Base-by-base conservation (phyloP, 2,113 vertebrate species). In the Crypturellus undulatus region DNA sequence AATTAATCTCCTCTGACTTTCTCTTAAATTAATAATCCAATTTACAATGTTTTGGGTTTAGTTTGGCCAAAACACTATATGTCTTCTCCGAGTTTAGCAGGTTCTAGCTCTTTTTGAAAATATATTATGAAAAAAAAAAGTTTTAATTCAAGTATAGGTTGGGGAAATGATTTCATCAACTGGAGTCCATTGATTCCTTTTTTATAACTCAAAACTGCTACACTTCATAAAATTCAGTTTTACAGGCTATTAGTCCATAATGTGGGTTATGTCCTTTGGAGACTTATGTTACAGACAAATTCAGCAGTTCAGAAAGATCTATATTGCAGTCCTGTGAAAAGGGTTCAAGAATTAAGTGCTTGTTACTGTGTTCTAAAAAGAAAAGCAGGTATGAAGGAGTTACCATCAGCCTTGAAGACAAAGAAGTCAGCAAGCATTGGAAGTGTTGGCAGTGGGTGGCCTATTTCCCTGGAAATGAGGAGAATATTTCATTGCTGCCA, bases 181-280 rank as follows among this genome's bases (percentile, higher is more conserved):
- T 75, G 28, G 72, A 94, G 72, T 80, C 45, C 81, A 88, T 34
- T 91, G 91, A 78, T 89, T 94, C 54, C 4, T 6, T 77, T 95
- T 96, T 95, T 95, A 95, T 88, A 88, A 49, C 72, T 75, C 38
- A 62, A 93, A 91, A 90, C 60, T 72, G 93, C 84, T 94, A n/a
- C 90, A 92, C 89, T 92, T 95, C 91, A 94, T 94, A 96, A 94
- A 96, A 94, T 85, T 87, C 84, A 78, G 89, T 94, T 95, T 96
- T 96, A 94, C 76, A 92, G 82, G 69, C 82, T 95, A 60, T 96
- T 95, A 96, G 93, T 80, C 76, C 79, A 86, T 91, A 94, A 95
- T 91, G 82, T 91, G 95, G 76, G 93, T 89, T 94, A 83, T 94
- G 82, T 93, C 93, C 91, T 97, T 95, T 90, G 60, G 91, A 95